Percentiles rank a stretch among this genome's conserved stretches.
Evolutionary conservation across 2,797 vertebrate species (phyloP).

Genomic region (Microchirus variegatus): DNA sequence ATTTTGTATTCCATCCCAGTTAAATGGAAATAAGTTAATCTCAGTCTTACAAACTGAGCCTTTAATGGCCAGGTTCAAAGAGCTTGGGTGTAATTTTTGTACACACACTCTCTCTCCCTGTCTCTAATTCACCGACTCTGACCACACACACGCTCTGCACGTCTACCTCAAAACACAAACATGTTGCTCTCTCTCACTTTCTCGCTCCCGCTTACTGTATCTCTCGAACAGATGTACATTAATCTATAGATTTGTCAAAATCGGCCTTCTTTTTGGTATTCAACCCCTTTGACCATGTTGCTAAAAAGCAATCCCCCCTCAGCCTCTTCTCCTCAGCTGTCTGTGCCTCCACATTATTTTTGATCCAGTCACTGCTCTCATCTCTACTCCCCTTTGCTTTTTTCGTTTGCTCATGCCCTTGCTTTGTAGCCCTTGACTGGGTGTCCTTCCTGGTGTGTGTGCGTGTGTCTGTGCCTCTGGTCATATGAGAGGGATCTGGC

Average conservation of each 20-base stretch:
- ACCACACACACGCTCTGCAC: constrained; percentile 17
- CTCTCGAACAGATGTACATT: constrained; percentile 14
- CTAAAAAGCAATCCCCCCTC: constrained; percentile 38
- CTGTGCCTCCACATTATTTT: constrained; percentile 28
- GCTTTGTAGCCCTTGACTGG: constrained; percentile 60
- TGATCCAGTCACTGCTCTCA: constrained; percentile 39
- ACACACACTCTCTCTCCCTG: constrained; percentile 7
- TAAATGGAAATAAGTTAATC: too few species aligned
- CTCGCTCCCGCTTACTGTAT: neutral
- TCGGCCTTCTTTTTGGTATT: constrained; percentile 39
- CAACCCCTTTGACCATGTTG: constrained; percentile 35
- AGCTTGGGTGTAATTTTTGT: too few species aligned
- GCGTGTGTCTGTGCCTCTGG: constrained; percentile 3
- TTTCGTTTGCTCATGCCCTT: constrained; percentile 51
- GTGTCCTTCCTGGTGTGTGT: constrained; percentile 46
- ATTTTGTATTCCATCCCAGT: too few species aligned
- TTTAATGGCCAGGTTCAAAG: too few species aligned
- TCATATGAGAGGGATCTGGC: constrained; percentile 12
- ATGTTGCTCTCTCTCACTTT: constrained; percentile 1
- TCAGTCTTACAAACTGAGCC: too few species aligned
- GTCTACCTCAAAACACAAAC: constrained; percentile 27
- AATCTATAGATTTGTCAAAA: constrained; percentile 47
- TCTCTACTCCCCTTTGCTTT: constrained; percentile 36
- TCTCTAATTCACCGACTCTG: too few species aligned
- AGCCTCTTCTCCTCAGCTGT: constrained; percentile 28